Conservation (phyloP, 2,113 vertebrate genomes). For the Bubo blakistoni region DNA sequence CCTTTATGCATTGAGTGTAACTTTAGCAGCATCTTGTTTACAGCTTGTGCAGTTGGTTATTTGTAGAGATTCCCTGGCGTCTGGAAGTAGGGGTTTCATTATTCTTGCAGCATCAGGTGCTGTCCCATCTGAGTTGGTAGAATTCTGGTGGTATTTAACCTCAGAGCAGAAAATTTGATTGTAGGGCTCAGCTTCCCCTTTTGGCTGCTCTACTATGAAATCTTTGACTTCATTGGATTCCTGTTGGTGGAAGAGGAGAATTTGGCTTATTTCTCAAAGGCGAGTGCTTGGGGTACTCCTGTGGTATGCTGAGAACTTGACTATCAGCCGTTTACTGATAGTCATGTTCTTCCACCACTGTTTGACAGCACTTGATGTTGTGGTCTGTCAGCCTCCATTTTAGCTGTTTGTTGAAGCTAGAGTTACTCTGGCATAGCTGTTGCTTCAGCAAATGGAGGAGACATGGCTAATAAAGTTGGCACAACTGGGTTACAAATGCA, state of each 20-base stretch:
- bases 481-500: background rate
- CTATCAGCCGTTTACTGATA: background rate
- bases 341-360: background rate
- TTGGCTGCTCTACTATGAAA: background rate
- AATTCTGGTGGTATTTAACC: background rate
- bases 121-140: background rate
- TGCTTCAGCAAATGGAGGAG: background rate
- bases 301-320: background rate
- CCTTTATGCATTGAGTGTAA: background rate
- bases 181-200: background rate
- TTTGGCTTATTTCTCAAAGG: background rate
- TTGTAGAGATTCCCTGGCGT: background rate
- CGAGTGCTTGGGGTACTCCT: background rate
- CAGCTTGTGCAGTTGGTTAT: background rate
- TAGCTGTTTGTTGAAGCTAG: background rate
- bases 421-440: background rate
- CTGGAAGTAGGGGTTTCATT: background rate
- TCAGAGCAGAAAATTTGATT: background rate
- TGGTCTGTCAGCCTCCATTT: background rate
- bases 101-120: conserved; percentile 21
- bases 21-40: background rate
- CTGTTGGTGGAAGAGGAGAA: background rate
- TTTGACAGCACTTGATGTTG: conserved; percentile 37
- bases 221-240: background rate
- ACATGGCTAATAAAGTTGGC: background rate